Percentiles rank a stretch among this genome's conserved stretches.
Conservation (phyloP, 2,797 vertebrate species). For the Trachops cirrhosus region DNA sequence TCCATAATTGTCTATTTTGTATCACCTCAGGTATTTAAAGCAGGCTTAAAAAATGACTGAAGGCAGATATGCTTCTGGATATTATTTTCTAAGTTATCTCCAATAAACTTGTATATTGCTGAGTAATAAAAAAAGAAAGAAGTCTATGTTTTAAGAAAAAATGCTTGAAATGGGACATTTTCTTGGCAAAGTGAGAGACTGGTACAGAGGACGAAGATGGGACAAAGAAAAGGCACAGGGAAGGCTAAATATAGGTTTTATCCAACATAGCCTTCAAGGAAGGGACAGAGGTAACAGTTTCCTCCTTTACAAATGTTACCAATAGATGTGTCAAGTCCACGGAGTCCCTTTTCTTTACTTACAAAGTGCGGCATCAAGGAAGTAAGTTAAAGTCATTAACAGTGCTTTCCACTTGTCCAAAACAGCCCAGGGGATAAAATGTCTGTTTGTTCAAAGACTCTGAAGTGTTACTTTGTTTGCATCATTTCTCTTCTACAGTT, state of each 20-base stretch:
- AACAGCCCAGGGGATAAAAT: not conserved
- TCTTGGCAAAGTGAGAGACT: not conserved
- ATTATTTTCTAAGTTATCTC: not conserved
- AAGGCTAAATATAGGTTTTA: not conserved
- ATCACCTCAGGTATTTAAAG: not conserved
- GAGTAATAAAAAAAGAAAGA: not conserved
- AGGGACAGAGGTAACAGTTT: not conserved
- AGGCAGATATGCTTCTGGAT: not conserved
- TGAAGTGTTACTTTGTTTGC: conserved; percentile 45
- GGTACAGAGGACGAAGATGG: not conserved
- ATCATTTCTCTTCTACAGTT: not conserved
- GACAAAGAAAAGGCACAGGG: not conserved
- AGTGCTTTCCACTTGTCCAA: not conserved
- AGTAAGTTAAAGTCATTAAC: not conserved
- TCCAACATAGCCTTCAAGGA: not conserved
- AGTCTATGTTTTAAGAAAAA: not conserved
- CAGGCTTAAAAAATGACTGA: not conserved
- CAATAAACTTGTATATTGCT: not conserved
- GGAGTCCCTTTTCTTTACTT: not conserved
- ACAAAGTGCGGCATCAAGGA: not conserved
- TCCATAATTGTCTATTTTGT: not conserved
- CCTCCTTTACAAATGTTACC: not conserved
- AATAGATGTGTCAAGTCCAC: not conserved
- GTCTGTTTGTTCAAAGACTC: conserved; percentile 3
- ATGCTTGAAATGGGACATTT: not conserved